phyloP scores from a whole-genome alignment of 2,888 invertebrate genomes.

The Orthonevra nobilis region DNA sequence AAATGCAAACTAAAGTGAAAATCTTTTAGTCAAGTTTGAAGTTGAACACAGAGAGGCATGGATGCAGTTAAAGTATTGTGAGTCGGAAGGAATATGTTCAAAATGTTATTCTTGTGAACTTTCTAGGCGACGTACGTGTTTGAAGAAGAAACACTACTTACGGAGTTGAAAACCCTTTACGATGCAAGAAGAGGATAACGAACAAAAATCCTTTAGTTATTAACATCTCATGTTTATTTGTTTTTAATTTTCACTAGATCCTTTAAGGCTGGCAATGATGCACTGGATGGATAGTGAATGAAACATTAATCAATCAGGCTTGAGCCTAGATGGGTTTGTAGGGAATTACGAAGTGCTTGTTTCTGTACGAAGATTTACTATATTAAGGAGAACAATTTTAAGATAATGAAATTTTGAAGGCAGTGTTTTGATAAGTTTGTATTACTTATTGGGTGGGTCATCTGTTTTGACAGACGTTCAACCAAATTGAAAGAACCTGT shows the following conservation, averaged over 20 bases:
- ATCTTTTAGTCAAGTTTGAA: constrained; percentile 32
- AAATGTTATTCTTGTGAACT: constrained; percentile 25
- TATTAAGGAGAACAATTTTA: too few species aligned
- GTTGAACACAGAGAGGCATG: background rate
- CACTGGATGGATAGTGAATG: background rate
- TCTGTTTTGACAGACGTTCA: too few species aligned
- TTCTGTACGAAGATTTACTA: too few species aligned
- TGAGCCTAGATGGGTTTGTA: too few species aligned
- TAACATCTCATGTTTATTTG: constrained; percentile 19
- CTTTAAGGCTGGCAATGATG: background rate
- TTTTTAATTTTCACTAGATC: constrained; percentile 8
- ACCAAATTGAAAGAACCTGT: too few species aligned
- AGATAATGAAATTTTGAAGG: too few species aligned
- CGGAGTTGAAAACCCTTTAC: background rate
- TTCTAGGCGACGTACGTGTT: background rate
- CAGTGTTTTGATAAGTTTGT: too few species aligned
- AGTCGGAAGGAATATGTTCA: background rate
- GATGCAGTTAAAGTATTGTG: constrained; percentile 2
- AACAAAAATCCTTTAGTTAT: background rate
- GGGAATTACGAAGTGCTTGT: too few species aligned
- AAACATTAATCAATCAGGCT: constrained; percentile 13
- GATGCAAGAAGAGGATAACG: background rate
- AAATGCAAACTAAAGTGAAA: constrained; percentile 52
- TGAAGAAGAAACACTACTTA: background rate
- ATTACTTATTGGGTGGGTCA: too few species aligned